Percentiles rank a stretch among this genome's conserved stretches.
Evolutionary conservation across 1,140 invertebrate species (phyloP).

Genomic region (Formica exsecta): DNA sequence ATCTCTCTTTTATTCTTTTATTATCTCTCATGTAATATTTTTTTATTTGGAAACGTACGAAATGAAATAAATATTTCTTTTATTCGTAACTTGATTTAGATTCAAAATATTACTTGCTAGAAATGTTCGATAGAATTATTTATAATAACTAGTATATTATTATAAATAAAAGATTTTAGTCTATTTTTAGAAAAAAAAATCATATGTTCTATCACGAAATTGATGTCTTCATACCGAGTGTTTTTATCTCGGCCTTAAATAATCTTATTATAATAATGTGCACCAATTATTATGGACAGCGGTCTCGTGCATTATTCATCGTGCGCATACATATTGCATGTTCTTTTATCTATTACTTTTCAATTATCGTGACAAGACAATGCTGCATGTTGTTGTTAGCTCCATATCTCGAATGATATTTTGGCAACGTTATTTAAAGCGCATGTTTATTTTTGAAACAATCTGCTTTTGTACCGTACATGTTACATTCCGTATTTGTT

Average conservation of each 20-base stretch:
- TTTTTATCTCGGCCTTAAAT: slow-evolving; percentile 51
- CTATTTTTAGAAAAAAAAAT: not conserved
- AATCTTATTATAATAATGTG: slow-evolving; percentile 67
- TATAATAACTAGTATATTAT: not conserved
- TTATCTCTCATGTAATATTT: not conserved
- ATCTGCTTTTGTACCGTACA: not conserved
- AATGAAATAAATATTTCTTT: not conserved
- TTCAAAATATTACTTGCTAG: not conserved
- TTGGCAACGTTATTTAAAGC: not conserved
- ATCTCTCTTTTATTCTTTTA: not conserved
- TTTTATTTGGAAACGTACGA: no score
- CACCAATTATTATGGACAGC: slow-evolving; percentile 64
- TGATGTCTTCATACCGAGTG: slow-evolving; percentile 17
- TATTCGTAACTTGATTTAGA: not conserved
- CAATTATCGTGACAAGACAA: slow-evolving; percentile 6
- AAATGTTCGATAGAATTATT: not conserved
- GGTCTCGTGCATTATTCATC: slow-evolving; percentile 65
- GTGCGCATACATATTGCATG: slow-evolving; percentile 9
- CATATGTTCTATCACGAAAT: not conserved
- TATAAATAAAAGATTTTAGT: not conserved
- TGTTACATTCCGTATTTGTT: not conserved
- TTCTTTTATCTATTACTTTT: slow-evolving; percentile 21
- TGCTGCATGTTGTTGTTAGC: not conserved
- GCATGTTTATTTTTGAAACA: not conserved
- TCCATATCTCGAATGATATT: not conserved